Percentiles rank a stretch among this genome's conserved stretches.
Conservation (phyloP, 2,888 invertebrate species). For the Pristionchus entomophagus region DNA sequence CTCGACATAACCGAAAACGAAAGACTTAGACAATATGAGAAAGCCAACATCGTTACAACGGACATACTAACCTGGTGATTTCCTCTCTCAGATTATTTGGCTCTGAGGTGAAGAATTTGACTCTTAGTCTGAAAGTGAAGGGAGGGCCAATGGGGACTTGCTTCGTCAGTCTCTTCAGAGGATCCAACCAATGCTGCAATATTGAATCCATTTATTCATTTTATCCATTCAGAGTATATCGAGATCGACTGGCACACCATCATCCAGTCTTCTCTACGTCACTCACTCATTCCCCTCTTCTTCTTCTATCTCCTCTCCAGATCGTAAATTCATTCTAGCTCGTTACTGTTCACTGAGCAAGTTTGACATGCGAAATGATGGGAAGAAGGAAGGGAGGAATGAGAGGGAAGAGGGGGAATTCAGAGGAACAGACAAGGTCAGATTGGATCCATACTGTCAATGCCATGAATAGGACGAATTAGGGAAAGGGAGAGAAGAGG, state of each 20-base stretch:
- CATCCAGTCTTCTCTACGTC: neutral
- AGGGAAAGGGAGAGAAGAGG: neutral
- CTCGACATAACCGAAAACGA: neutral
- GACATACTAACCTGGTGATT: slow-evolving; percentile 84
- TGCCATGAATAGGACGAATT: neutral
- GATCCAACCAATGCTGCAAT: slow-evolving; percentile 95
- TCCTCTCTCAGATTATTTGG: slow-evolving; percentile 97
- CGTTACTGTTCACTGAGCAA: slow-evolving; percentile 31
- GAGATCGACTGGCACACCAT: neutral
- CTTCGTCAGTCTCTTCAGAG: slow-evolving; percentile 96
- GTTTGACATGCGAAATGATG: slow-evolving; percentile 40
- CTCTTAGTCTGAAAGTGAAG: slow-evolving; percentile 93
- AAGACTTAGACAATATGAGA: neutral
- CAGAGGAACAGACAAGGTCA: slow-evolving; percentile 24
- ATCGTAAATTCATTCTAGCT: slow-evolving; percentile 24
- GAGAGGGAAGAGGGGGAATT: slow-evolving; percentile 6
- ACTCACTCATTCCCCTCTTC: slow-evolving; percentile 10
- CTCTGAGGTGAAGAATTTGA: slow-evolving; percentile 98
- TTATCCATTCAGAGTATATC: neutral
- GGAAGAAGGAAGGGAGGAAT: slow-evolving; percentile 4
- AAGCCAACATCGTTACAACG: too few relatives aligned
- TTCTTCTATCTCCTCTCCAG: neutral
- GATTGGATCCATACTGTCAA: slow-evolving; percentile 27
- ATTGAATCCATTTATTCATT: neutral
- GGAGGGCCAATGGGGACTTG: slow-evolving; percentile 98